Conservation (phyloP, 2,797 vertebrate genomes). For the Pelochelys cantorii region DNA sequence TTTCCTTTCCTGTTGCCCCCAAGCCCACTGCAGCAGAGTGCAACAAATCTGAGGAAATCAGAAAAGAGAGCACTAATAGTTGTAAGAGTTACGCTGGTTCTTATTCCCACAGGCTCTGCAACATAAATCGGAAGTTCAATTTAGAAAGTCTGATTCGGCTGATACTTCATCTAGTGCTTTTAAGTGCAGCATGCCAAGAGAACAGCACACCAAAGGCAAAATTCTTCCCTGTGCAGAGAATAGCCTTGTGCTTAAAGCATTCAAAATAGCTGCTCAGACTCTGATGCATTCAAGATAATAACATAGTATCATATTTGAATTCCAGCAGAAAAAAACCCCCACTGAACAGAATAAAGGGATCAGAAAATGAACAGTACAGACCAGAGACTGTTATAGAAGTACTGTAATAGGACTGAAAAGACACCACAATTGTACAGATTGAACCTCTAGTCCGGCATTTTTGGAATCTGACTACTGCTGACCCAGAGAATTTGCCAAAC, state of each 20-base stretch:
- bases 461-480: too few relatives aligned
- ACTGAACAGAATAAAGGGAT: background rate
- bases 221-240: background rate
- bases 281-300: background rate
- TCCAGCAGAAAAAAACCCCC: background rate
- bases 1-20: background rate
- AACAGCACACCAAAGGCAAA: conserved; percentile 21
- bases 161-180: conserved; percentile 1
- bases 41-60: background rate
- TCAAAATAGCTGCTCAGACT: background rate
- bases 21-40: background rate
- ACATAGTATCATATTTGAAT: background rate
- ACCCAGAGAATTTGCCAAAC: too few relatives aligned
- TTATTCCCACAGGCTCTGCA: background rate
- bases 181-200: background rate
- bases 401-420: background rate
- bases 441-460: too few relatives aligned
- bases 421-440: background rate
- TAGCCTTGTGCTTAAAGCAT: background rate
- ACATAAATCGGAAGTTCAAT: background rate
- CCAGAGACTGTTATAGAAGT: conserved; percentile 13
- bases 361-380: background rate
- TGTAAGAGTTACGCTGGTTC: background rate
- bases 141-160: conserved; percentile 17
- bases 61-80: background rate